Evolutionary conservation across 2,888 invertebrate species (phyloP), one percentile per base, ranked within the genome.

Genomic region (Dorcus parallelipipedus): DNA sequence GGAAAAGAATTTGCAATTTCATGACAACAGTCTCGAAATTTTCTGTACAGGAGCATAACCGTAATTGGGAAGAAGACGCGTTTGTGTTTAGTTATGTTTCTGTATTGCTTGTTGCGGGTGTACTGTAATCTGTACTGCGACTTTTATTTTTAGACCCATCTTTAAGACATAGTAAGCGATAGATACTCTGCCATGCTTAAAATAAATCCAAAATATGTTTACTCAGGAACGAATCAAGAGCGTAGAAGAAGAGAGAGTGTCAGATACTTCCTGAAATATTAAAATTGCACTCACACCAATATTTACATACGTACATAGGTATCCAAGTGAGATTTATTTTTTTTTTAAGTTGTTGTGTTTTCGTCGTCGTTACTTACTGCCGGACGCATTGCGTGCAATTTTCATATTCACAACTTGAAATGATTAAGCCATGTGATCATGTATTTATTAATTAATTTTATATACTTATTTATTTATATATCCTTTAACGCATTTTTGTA

Each of bases 71-170:
- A 26, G 26, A 38, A 51, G 38, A 14, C 20, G 38, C 23, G 33
- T 51, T 23, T n/a, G 8, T 38, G 4, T 26, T 9, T 50, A 43
- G 42, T n/a, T 56, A 47, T 53, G 40, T n/a, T 26, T 26, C 26
- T 26, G 3, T 26, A 26, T 5, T 26, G 26, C 5, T 26, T 26
- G 26, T 5, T 26, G 26, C 26, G 26, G 5, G 6, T 45, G 45
- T 45, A 9, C 10, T 45, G 10, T 45, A 45, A 9, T 45, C 45
- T 26, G 26, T 26, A 45, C 20, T 14, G 8, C 10, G 10, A 45
- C 17, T 45, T 45, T 45, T 45, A 45, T 45, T 54, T 57, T 51
- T 58, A 58, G 58, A 58, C 58, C 41, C 58, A 50, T 54, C 58
- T 58, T 45, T 58, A 54, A 58, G 58, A 45, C 54, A 53, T 49